Evolutionary conservation across 2,113 vertebrate genomes (phyloP).

Genomic region (Paramisgurnus dabryanus): DNA sequence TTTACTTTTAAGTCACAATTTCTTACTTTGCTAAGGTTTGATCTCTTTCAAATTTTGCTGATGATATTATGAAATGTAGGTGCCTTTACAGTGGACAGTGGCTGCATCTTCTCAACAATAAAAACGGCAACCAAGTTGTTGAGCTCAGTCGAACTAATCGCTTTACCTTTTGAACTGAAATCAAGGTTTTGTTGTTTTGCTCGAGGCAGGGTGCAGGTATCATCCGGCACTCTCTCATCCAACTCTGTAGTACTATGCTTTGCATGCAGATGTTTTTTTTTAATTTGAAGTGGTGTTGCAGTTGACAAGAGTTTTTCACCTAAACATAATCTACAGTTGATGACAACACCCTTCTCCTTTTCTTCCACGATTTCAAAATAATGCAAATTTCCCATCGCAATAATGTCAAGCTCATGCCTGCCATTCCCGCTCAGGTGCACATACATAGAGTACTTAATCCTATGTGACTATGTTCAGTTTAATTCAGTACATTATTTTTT

Average conservation of each 20-base stretch:
- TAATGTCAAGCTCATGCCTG: background rate
- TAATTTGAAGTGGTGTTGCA: background rate
- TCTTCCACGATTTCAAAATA: background rate
- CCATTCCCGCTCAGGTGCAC: background rate
- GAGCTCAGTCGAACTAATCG: background rate
- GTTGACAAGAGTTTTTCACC: background rate
- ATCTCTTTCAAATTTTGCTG: background rate
- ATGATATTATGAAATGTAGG: background rate
- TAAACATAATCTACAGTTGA: background rate
- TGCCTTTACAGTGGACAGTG: background rate
- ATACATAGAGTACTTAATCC: too few species aligned
- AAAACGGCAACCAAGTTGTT: background rate
- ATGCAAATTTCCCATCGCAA: background rate
- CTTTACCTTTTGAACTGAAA: conserved; percentile 6
- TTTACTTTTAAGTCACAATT: too few species aligned
- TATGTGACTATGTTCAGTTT: too few species aligned
- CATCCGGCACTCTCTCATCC: background rate
- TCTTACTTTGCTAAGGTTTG: too few species aligned
- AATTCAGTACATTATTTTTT: too few species aligned
- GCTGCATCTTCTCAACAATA: conserved; percentile 11
- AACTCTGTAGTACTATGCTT: background rate
- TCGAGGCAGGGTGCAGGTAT: background rate
- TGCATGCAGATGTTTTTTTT: background rate
- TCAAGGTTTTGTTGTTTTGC: conserved; percentile 12
- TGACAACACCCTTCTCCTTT: background rate